Conservation (phyloP, 1,140 invertebrate species). For the Heliconius nattereri region DNA sequence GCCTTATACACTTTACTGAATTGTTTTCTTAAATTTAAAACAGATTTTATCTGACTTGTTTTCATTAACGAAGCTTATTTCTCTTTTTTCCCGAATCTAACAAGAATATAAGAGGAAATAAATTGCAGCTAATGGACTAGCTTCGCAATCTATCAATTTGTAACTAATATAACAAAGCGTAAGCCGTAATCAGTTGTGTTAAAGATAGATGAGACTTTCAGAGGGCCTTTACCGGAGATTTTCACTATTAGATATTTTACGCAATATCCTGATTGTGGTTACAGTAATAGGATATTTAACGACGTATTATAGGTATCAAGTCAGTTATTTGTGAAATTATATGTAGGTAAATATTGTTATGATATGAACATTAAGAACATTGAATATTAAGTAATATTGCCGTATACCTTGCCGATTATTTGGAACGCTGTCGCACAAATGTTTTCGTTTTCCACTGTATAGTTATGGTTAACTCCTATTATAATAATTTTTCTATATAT, state of each 20-base stretch:
- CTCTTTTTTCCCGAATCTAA: background rate
- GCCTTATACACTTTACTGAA: no score
- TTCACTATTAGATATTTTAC: background rate
- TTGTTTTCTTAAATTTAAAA: no score
- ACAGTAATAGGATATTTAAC: background rate
- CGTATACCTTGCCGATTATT: no score
- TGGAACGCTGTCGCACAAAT: no score
- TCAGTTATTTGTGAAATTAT: no score
- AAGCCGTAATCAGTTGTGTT: slow-evolving; percentile 18
- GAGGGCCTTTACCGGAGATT: slow-evolving; percentile 14
- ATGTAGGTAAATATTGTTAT: no score
- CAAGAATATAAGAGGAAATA: background rate
- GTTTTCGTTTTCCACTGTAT: no score
- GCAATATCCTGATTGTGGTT: background rate
- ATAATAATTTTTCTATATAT: no score
- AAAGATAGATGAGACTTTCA: slow-evolving; percentile 11
- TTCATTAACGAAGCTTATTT: background rate
- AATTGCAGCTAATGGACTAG: background rate
- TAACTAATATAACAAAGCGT: slow-evolving; percentile 11
- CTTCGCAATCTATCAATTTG: slow-evolving; percentile 20
- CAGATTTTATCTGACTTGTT: background rate
- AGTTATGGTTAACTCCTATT: no score
- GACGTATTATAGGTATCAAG: no score
- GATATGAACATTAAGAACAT: no score
- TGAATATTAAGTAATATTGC: no score